Base-by-base conservation (phyloP, 1,140 invertebrate genomes). In the Oncopodura yosiiana region DNA sequence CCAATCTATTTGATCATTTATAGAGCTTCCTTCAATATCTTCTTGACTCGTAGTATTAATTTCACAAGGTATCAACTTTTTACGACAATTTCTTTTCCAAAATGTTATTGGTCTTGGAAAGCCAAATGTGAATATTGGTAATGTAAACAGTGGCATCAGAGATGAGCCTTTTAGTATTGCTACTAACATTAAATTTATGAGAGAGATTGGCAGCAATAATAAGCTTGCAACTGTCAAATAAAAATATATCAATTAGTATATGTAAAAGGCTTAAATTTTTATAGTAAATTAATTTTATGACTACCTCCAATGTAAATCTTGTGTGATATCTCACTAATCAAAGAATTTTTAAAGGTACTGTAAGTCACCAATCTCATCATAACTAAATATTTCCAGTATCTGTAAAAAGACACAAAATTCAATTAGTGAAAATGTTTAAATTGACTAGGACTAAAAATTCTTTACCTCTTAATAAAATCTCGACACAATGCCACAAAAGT, bases 31-130 rank as follows among this genome's bases (percentile, higher is more conserved):
- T 44, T 41, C 19, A 44, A 36, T 55, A 46, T 36, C 14, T 34
- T 58, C 38, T 46, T 14, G 2, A 19, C 24, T 51, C 14, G 9
- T 21, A 5, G 19, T 46, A 14, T 27, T n/a, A n/a, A n/a, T n/a
- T n/a, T n/a, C n/a, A n/a, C n/a, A n/a, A n/a, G n/a, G n/a, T n/a
- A n/a, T n/a, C n/a, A n/a, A n/a, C n/a, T n/a, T 45, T 21, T 34
- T 26, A 45, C 58, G 53, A 58, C 62, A 63, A 14, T 21, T 36
- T 2, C 37, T 49, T 26, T 61, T 63, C 62, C 62, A 63, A 41
- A 60, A 63, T n/a, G 58, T 52, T 0, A 19, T 21, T 4, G 62
- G 62, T 21, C 62, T 19, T 8, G 62, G 62, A 45, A 53, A 63
- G 3, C 48, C 52, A 5, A 56, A n/a, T 12, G 55, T 53, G 23